Conservation (phyloP, 2,113 vertebrate genomes). For the Rattus rattus region DNA sequence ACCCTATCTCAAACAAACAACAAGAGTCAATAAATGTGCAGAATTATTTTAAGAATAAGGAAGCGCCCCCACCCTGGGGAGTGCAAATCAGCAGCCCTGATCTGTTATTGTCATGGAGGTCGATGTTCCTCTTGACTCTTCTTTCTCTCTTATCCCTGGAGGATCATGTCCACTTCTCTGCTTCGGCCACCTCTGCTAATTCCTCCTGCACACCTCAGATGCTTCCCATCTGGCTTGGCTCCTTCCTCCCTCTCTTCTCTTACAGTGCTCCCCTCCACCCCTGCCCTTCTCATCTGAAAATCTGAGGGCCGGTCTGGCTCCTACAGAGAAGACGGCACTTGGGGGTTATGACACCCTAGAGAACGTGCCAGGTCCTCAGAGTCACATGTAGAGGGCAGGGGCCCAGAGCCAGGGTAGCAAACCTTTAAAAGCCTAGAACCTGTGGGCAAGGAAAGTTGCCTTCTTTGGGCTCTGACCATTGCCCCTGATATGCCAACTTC, state of each 20-base stretch:
- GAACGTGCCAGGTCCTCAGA: too few relatives aligned
- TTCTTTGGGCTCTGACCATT: background rate
- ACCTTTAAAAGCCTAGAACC: background rate
- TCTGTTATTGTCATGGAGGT: rapidly evolving
- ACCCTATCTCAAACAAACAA: background rate
- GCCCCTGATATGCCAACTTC: background rate
- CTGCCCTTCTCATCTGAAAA: background rate
- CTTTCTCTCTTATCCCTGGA: background rate
- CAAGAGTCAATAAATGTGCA: background rate
- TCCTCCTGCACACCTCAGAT: background rate
- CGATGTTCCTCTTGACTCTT: background rate
- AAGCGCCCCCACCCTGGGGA: background rate
- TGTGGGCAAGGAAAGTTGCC: background rate
- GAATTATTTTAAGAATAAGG: background rate
- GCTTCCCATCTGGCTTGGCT: background rate
- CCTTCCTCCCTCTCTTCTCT: background rate
- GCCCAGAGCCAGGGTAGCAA: background rate
- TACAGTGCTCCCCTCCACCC: rapidly evolving
- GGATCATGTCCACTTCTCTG: background rate
- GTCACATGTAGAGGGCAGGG: background rate
- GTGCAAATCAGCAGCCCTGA: background rate
- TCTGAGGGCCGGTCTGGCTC: background rate
- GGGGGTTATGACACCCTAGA: background rate
- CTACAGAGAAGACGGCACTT: background rate
- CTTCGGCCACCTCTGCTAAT: background rate